These are phyloP conservation scores for Eciton burchellii DNA, from an alignment of 1,140 invertebrate genomes.

Conservation along the genomic window DNA sequence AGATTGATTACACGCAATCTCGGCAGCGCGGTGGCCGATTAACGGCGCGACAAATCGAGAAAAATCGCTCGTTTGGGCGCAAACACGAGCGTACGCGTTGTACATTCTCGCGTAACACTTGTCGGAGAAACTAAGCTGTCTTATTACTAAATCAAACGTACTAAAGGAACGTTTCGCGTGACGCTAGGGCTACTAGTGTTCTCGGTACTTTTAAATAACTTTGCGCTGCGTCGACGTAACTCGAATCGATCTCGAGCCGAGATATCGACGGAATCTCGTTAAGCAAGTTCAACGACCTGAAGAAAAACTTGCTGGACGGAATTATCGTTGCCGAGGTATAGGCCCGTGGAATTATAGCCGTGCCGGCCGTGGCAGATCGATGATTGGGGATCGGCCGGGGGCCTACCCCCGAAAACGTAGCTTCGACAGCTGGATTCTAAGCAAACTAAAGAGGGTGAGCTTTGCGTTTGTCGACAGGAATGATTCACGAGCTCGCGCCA, in stretches of 20 bases:
- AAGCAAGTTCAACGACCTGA: constrained; percentile 59
- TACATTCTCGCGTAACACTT: background rate
- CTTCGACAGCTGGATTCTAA: constrained; percentile 75
- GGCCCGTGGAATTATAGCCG: constrained; percentile 54
- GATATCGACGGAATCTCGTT: constrained; percentile 63
- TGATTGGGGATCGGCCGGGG: constrained; percentile 65
- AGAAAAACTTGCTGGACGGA: constrained; percentile 57
- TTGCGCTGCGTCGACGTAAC: constrained; percentile 12
- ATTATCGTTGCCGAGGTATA: constrained; percentile 59
- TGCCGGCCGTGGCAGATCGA: constrained; percentile 61
- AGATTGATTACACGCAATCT: constrained; percentile 25
- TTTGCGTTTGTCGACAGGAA: constrained; percentile 52
- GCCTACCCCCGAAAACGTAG: constrained; percentile 65
- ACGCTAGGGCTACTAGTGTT: constrained; percentile 13
- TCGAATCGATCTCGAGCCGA: constrained; percentile 34
- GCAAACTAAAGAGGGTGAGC: constrained; percentile 62
- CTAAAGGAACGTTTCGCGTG: constrained; percentile 32
- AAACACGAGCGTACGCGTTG: too few relatives aligned
- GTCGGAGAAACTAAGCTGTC: constrained; percentile 5
- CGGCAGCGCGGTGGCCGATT: background rate
- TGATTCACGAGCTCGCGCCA: constrained; percentile 65
- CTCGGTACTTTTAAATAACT: constrained; percentile 46
- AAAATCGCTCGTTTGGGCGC: background rate
- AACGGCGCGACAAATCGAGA: constrained; percentile 5
- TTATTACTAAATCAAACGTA: constrained; percentile 28